Evolutionary conservation across 1,140 invertebrate genomes (phyloP), one percentile per base, ranked within the genome.

Genomic region (Fopius arisanus): DNA sequence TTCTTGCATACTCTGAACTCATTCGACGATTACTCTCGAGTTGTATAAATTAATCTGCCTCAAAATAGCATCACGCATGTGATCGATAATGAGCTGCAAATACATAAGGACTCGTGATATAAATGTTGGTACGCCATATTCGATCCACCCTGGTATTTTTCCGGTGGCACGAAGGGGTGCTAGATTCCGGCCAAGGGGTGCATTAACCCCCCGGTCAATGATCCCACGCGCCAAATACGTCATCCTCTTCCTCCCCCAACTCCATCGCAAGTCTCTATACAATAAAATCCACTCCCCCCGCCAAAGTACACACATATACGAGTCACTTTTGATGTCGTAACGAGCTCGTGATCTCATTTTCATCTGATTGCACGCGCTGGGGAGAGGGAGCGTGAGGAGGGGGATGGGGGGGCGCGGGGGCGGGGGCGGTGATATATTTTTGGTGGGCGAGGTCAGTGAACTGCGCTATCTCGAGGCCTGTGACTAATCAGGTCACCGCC

Each of bases 291-390:
- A 51, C 31, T 23, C 59, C 31, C 48, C 65, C 41, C 59, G 74
- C 78, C 84, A 82, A 59, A 59, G 23, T 19, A 59, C 43, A 51
- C 43, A 51, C 54, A 59, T 26, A 16, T 29, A 65, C 62, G n/a
- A 65, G 10, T 87, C 84, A 86, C 85, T 87, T 87, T 87, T 87
- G 85, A 87, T 85, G 86, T 86, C 82, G 86, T 87, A 87, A 88
- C 86, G 83, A 87, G 80, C 59, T 70, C 85, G 83, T 86, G 87
- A 87, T 88, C 87, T 88, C 87, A 87, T 88, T 87, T 88, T 87
- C 86, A 84, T 88, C 87, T 85, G 84, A 88, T 88, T 86, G 85
- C 85, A 79, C 83, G 48, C 68, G 65, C 19, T 65, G 66, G 59
- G 84, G n/a, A n/a, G n/a, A n/a, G n/a, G n/a, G n/a, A n/a, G n/a